Evolutionary conservation across 2,113 vertebrate species (phyloP).

Genomic region (Rhinoptilus africanus): DNA sequence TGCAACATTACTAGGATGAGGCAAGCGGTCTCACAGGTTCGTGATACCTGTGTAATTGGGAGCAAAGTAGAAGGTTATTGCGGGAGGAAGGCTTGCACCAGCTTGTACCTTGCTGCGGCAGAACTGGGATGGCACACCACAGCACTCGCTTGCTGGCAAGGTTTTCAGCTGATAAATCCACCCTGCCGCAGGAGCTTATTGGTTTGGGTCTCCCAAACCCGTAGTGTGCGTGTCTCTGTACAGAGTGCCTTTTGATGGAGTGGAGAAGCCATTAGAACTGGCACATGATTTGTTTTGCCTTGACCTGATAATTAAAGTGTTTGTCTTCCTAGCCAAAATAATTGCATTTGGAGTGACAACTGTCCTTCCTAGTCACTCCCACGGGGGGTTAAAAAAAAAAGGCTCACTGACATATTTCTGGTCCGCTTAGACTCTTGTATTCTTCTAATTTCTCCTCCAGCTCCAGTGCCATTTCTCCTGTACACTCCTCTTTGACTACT

Average conservation of each 20-base stretch:
- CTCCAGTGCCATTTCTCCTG: neutral
- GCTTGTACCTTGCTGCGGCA: neutral
- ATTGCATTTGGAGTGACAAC: neutral
- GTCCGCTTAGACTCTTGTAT: neutral
- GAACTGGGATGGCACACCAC: neutral
- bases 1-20: neutral
- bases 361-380: neutral
- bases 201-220: neutral
- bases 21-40: neutral
- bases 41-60: neutral
- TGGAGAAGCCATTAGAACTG: neutral
- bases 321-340: neutral
- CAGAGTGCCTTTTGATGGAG: rapidly evolving
- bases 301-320: neutral
- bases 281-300: neutral
- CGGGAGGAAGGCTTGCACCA: neutral
- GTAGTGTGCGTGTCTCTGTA: neutral
- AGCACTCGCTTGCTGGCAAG: neutral
- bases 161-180: neutral
- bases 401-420: neutral
- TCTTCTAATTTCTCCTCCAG: neutral
- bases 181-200: rapidly evolving
- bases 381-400: neutral
- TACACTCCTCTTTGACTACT: neutral
- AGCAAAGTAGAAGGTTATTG: neutral